These are phyloP conservation scores for Thecocarcelia acutangulata DNA, from an alignment of 2,888 invertebrate genomes.

Conservation along the genomic window DNA sequence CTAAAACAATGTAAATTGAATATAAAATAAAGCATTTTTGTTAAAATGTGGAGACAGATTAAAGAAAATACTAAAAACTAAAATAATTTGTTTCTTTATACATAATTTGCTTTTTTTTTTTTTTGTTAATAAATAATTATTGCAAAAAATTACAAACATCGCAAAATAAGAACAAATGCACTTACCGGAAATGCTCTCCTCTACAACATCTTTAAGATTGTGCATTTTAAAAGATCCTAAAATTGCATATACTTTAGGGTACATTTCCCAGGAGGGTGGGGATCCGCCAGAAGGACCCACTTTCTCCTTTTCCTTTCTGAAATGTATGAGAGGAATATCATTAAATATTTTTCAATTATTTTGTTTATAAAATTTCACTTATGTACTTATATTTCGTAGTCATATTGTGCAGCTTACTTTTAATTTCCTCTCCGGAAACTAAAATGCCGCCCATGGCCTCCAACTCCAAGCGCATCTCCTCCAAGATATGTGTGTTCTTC, in stretches of 20 bases:
- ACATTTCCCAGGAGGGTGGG: not conserved
- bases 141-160: too few species aligned
- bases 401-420: constrained; percentile 14
- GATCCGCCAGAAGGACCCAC: too few species aligned
- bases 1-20: not conserved
- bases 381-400: constrained; percentile 17
- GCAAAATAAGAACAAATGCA: not conserved
- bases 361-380: not conserved
- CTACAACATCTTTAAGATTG: not conserved
- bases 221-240: not conserved
- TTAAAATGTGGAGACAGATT: too few species aligned
- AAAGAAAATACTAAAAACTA: too few species aligned
- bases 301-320: not conserved
- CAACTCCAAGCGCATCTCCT: constrained; percentile 13
- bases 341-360: not conserved
- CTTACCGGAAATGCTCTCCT: not conserved
- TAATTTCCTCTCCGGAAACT: constrained; percentile 14
- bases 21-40: not conserved
- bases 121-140: not conserved
- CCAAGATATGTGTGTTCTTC: constrained; percentile 6
- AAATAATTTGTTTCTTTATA: too few species aligned
- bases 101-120: not conserved
- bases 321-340: not conserved
- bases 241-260: not conserved
- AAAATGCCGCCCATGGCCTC: not conserved